These are phyloP conservation scores for Cinclus cinclus DNA, from an alignment of 2,113 vertebrate species.

Conservation along the genomic window DNA sequence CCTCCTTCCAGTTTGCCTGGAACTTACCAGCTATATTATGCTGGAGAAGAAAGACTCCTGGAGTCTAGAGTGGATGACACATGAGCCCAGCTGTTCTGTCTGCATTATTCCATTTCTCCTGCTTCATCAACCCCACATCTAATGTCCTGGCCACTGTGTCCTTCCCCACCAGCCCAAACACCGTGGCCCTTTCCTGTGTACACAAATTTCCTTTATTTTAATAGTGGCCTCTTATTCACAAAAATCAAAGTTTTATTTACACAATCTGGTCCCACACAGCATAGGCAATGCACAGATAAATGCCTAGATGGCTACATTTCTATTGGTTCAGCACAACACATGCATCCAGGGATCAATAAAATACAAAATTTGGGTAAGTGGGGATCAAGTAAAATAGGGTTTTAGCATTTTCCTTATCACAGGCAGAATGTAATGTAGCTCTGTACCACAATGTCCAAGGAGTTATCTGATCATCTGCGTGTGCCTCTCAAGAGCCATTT, in stretches of 20 bases:
- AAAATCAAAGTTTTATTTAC: background rate
- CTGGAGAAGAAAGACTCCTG: background rate
- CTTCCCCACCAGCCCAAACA: background rate
- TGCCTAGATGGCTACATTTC: background rate
- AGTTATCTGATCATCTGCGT: background rate
- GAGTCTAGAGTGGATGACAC: background rate
- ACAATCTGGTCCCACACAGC: background rate
- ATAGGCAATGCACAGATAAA: background rate
- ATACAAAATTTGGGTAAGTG: background rate
- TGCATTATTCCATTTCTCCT: background rate
- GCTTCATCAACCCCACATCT: background rate
- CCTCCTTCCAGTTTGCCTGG: background rate
- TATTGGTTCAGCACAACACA: background rate
- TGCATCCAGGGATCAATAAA: background rate
- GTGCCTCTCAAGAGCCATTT: background rate
- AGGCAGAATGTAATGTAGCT: background rate
- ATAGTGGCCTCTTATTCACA: background rate
- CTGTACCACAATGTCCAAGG: background rate
- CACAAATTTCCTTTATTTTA: background rate
- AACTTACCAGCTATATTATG: accelerated
- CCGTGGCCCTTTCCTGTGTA: background rate
- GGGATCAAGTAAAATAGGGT: background rate
- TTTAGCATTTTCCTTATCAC: background rate
- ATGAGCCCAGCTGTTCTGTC: background rate
- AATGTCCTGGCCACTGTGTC: background rate